Conservation (phyloP, 2,113 vertebrate species). For the Entelurus aequoreus region DNA sequence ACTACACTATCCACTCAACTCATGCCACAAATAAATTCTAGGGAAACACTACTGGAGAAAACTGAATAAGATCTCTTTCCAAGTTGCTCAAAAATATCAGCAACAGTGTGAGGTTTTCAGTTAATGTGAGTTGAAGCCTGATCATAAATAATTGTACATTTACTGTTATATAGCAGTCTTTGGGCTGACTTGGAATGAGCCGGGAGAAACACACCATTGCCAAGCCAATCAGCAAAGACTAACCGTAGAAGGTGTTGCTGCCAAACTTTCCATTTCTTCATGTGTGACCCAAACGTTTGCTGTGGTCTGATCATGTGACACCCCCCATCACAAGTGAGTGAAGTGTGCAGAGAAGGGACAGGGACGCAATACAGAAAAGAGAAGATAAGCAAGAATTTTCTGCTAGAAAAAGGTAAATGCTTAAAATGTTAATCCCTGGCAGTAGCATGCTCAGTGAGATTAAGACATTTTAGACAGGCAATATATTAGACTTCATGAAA, state of each 20-base stretch:
- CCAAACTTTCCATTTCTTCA: conserved; percentile 97
- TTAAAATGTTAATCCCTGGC: conserved; percentile 30
- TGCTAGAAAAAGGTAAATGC: conserved; percentile 22
- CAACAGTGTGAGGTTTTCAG: neutral
- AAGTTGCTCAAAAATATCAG: conserved; percentile 19
- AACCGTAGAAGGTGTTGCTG: conserved; percentile 93
- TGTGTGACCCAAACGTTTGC: conserved; percentile 99
- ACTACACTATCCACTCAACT: neutral
- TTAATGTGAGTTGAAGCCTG: neutral
- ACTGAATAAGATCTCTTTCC: conserved; percentile 11
- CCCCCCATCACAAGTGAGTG: conserved; percentile 71
- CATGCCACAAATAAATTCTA: neutral
- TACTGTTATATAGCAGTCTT: neutral
- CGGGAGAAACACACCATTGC: conserved; percentile 5
- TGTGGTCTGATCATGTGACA: conserved; percentile 84
- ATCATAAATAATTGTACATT: neutral
- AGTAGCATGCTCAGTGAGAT: conserved; percentile 30
- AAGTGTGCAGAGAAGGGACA: conserved; percentile 70
- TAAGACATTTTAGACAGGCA: neutral
- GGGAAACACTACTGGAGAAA: neutral
- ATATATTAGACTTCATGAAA: neutral
- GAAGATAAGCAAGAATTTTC: conserved; percentile 61
- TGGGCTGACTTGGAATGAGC: conserved; percentile 31
- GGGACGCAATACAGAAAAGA: conserved; percentile 76
- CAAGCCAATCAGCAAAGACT: conserved; percentile 69